Base-by-base conservation (phyloP, 2,888 invertebrate genomes). In the Sphaeridia pumilis region DNA sequence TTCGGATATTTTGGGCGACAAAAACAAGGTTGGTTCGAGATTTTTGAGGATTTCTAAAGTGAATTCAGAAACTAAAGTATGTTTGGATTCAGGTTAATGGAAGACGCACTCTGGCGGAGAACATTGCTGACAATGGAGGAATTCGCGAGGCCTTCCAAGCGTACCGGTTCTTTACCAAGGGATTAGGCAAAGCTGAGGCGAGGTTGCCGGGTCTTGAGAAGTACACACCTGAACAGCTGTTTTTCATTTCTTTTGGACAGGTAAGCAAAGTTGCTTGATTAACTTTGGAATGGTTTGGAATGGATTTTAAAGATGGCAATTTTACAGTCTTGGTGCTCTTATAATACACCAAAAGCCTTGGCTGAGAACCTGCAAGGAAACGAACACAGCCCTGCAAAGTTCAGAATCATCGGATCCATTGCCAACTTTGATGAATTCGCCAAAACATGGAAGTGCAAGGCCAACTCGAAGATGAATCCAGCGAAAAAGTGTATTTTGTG, bases 241-340 rank as follows among this genome's bases (percentile, higher is more conserved):
- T 88, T 68, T 88, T 86, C 69, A 74, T 88, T 26, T 79, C 85
- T 0, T 87, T 81, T 70, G 87, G 83, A 34, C 87, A 86, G 71
- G 84, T 84, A 71, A 76, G 78, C 73, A 14, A 17, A 21, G n/a
- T n/a, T n/a, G n/a, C n/a, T n/a, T n/a, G n/a, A n/a, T n/a, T n/a
- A 21, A 17, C 12, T 34, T 31, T 20, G 10, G 17, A 28, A 17
- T 43, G 12, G 25, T 21, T 48, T 5, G 36, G 21, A 36, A 22
- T 4, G n/a, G n/a, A n/a, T 21, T 44, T 49, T 31, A 22, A 21
- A 45, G 12, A 3, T 46, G 26, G 26, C n/a, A n/a, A n/a, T n/a
- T n/a, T n/a, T 38, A 21, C 31, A 60, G 63, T 58, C 61, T 1
- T 64, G 64, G 60, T 64, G 65, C 28, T 59, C 63, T 3, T 62